phyloP scores from a whole-genome alignment of 2,888 invertebrate species.

The Plutella xylostella region DNA sequence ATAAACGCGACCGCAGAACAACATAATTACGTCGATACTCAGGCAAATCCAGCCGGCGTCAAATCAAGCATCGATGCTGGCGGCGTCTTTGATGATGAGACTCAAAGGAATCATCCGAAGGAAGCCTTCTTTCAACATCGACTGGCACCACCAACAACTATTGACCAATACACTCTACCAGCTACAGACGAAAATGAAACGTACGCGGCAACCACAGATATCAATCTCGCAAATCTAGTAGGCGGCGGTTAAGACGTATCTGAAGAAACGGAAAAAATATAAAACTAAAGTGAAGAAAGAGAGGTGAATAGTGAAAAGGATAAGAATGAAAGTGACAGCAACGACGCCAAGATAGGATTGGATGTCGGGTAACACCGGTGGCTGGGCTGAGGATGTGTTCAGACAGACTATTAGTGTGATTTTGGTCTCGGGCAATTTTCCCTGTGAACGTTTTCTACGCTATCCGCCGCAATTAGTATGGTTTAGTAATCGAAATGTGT shows the following conservation, averaged over 20 bases:
- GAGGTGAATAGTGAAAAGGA: conserved; percentile 23
- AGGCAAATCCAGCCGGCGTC: conserved; percentile 26
- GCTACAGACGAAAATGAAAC: neutral
- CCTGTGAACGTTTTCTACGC: conserved; percentile 42
- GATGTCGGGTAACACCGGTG: conserved; percentile 52
- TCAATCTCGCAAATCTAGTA: neutral
- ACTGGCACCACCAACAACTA: neutral
- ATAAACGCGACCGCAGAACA: conserved; percentile 24
- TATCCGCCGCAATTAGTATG: conserved; percentile 50
- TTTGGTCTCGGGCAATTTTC: conserved; percentile 45
- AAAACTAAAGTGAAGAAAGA: conserved; percentile 31
- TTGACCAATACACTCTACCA: neutral
- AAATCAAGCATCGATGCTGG: conserved; percentile 25
- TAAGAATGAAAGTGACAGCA: conserved; percentile 37
- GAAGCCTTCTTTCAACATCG: conserved; percentile 12
- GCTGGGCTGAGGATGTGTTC: conserved; percentile 36
- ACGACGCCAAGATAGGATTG: conserved; percentile 34
- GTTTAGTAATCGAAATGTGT: conserved; percentile 55
- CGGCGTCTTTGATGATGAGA: conserved; percentile 25
- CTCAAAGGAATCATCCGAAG: conserved; percentile 16
- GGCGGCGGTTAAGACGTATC: neutral
- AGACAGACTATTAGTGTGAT: conserved; percentile 50
- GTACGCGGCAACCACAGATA: neutral
- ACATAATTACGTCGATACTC: conserved; percentile 38
- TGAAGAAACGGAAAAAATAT: conserved; percentile 24